Conservation (phyloP, 2,797 vertebrate species). For the Brotula barbata region DNA sequence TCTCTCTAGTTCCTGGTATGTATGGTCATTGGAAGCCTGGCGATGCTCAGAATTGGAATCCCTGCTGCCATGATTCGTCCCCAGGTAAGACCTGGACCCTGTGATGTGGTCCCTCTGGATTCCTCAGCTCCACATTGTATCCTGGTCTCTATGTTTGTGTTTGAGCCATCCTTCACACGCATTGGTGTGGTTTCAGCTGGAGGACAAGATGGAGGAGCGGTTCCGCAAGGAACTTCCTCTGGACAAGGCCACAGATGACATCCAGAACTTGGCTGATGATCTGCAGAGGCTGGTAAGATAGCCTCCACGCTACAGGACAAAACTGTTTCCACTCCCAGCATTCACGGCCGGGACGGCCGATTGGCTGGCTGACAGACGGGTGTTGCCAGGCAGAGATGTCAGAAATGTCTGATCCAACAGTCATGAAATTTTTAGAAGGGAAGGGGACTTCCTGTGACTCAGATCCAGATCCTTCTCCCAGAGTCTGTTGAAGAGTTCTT, state of each 20-base stretch:
- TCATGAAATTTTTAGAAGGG: no score
- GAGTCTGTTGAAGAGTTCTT: no score
- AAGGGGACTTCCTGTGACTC: no score
- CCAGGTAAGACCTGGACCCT: constrained; percentile 22
- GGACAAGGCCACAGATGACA: neutral
- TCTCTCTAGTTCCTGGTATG: constrained; percentile 63
- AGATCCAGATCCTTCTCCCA: no score
- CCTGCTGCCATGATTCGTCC: accelerated
- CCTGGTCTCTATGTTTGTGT: no score
- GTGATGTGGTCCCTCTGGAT: no score
- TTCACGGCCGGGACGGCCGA: neutral
- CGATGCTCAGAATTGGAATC: constrained; percentile 40
- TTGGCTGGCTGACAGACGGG: constrained; percentile 6
- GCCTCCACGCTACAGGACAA: neutral
- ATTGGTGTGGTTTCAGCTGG: constrained; percentile 25
- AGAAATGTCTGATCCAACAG: no score
- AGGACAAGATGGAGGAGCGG: accelerated
- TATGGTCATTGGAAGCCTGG: constrained; percentile 53
- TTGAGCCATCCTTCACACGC: no score
- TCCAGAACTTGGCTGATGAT: accelerated
- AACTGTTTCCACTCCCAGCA: constrained; percentile 2
- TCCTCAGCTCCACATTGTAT: no score
- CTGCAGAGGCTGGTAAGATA: constrained; percentile 33
- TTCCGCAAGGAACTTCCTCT: constrained; percentile 17
- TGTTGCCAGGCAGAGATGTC: neutral